These are phyloP conservation scores for Willowsia nigromaculata DNA, from an alignment of 2,888 invertebrate species.

Conservation along the genomic window DNA sequence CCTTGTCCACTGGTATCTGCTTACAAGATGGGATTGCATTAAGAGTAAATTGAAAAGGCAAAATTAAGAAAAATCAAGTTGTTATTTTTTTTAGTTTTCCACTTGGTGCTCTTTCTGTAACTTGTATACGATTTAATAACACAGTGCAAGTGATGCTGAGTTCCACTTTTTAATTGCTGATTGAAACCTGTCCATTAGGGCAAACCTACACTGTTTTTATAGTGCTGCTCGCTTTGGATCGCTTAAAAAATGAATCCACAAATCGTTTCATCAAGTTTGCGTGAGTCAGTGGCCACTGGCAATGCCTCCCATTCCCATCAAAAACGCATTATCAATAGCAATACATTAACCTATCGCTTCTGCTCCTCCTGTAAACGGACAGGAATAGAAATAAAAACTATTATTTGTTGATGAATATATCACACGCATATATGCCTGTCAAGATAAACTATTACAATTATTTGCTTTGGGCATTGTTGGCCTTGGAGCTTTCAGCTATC, in stretches of 20 bases:
- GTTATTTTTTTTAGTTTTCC: background rate
- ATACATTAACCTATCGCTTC: background rate
- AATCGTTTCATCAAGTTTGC: slow-evolving; percentile 50
- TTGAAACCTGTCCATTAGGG: slow-evolving; percentile 67
- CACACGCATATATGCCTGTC: slow-evolving; percentile 35
- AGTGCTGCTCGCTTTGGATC: slow-evolving; percentile 29
- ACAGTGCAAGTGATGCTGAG: slow-evolving; percentile 21
- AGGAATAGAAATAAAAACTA: background rate
- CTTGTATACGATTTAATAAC: background rate
- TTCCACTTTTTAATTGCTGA: slow-evolving; percentile 65
- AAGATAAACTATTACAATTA: slow-evolving; percentile 37
- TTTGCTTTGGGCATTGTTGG: slow-evolving; percentile 13
- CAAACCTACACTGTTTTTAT: slow-evolving; percentile 32
- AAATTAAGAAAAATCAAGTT: slow-evolving; percentile 53
- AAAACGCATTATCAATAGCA: slow-evolving; percentile 37
- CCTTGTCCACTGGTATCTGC: slow-evolving; percentile 47
- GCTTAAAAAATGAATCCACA: slow-evolving; percentile 49
- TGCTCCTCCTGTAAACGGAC: background rate
- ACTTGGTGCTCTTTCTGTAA: background rate
- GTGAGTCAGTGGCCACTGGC: slow-evolving; percentile 41
- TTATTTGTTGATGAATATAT: slow-evolving; percentile 25
- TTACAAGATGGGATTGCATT: no score
- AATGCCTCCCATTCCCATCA: slow-evolving; percentile 43
- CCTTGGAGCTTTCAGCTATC: slow-evolving; percentile 41
- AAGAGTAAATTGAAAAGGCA: slow-evolving; percentile 3